Evolutionary conservation across 2,113 vertebrate genomes (phyloP).

Genomic region (Typhlomys cinereus): DNA sequence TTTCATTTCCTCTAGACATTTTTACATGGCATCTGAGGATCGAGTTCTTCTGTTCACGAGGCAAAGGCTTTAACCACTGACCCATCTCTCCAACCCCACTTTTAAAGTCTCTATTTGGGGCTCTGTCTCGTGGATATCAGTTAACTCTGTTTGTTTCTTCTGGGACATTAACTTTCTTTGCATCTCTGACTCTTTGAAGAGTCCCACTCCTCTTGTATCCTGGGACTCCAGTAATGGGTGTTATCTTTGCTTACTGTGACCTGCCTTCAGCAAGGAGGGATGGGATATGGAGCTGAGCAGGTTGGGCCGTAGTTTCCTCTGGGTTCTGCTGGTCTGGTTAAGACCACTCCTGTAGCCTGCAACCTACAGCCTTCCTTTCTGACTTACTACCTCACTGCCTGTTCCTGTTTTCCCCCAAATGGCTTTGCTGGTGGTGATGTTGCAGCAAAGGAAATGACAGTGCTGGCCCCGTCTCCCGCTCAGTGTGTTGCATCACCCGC

Average conservation of each 20-base stretch:
- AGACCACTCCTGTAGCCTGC: background rate
- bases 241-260: background rate
- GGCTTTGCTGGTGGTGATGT: background rate
- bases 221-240: accelerated
- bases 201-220: background rate
- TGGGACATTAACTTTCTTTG: background rate
- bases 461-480: background rate
- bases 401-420: background rate
- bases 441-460: background rate
- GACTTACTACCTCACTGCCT: accelerated
- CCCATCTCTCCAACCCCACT: too few species aligned
- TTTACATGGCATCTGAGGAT: too few species aligned
- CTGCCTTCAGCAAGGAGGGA: background rate
- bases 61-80: too few species aligned
- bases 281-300: background rate
- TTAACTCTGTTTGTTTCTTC: too few species aligned
- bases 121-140: background rate
- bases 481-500: accelerated
- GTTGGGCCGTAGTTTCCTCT: background rate
- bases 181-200: background rate
- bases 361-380: background rate
- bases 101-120: background rate
- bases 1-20: too few species aligned
- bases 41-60: too few species aligned
- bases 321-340: background rate